Evolutionary conservation across 1,140 invertebrate genomes (phyloP), one percentile per base, ranked within the genome.

Genomic region (Sycophaga agraensis): DNA sequence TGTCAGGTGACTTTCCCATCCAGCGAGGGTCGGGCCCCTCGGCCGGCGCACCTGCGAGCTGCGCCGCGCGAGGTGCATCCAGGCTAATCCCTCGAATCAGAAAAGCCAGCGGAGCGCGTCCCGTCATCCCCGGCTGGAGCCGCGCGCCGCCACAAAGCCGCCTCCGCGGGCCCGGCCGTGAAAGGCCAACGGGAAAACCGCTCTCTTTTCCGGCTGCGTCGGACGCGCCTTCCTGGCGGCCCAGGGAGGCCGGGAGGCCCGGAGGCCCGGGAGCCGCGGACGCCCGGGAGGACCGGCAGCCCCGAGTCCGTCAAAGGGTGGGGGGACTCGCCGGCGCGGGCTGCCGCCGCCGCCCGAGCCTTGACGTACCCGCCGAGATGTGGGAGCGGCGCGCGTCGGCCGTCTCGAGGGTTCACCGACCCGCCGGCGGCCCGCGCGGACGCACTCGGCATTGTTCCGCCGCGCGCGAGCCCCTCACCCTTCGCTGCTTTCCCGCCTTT

Each of bases 381-480:
- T 59, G 57, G 57, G 57, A 59, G 59, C 56, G 56, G 56, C 42
- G 45, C 26, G 39, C 53, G 40, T 55, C n/a, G 5, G 31, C 17
- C 58, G 49, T 54, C 59, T 53, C 59, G 49, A 60, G 59, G 42
- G 59, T 60, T 60, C 59, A 60, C 37, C 40, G 59, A 19, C 59
- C 50, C 48, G 46, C 40, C 28, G 46, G 14, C n/a, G 11, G 5
- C 14, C 34, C 19, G 26, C 45, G 28, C 28, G 11, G 45, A 24
- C n/a, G n/a, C n/a, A n/a, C n/a, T n/a, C n/a, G n/a, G n/a, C n/a
- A n/a, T n/a, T n/a, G n/a, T n/a, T n/a, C n/a, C n/a, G n/a, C n/a
- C n/a, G n/a, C n/a, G n/a, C n/a, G n/a, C n/a, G n/a, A n/a, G n/a
- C n/a, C n/a, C n/a, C n/a, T n/a, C n/a, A n/a, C n/a, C n/a, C n/a